These are phyloP conservation scores for Orthosia gracilis DNA, from an alignment of 2,888 invertebrate genomes.

Conservation along the genomic window DNA sequence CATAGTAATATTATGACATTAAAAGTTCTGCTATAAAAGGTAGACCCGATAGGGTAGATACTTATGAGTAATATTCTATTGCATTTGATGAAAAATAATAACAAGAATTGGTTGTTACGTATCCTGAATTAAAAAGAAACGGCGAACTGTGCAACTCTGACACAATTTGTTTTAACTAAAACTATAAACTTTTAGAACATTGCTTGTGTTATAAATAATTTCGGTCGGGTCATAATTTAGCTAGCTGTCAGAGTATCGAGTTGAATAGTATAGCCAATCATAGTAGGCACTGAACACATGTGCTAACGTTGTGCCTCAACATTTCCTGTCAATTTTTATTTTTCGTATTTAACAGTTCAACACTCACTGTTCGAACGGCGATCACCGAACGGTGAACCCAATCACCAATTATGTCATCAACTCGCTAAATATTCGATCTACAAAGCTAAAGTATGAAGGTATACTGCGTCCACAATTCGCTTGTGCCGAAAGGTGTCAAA, in stretches of 20 bases:
- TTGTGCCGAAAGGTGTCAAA: too few species aligned
- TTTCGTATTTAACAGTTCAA: not conserved
- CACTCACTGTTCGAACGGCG: not conserved
- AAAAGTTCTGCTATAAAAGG: too few species aligned
- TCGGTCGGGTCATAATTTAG: not conserved
- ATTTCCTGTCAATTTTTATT: too few species aligned
- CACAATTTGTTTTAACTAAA: not conserved
- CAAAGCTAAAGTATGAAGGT: not conserved
- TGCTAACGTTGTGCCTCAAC: too few species aligned
- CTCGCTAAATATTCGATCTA: not conserved
- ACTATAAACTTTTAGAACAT: not conserved
- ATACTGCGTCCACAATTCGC: too few species aligned
- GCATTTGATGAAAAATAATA: not conserved
- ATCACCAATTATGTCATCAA: not conserved
- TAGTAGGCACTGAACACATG: too few species aligned
- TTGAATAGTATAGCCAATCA: not conserved
- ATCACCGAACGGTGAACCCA: not conserved
- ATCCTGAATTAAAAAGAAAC: not conserved
- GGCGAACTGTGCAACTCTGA: not conserved
- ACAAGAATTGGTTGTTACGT: not conserved
- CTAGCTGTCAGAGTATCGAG: not conserved
- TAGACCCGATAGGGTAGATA: too few species aligned
- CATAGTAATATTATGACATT: too few species aligned
- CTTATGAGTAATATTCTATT: not conserved
- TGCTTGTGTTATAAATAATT: not conserved